Evolutionary conservation across 1,140 invertebrate species (phyloP), one percentile per base, ranked within the genome.

Genomic region (Brachionus rotundiformis): DNA sequence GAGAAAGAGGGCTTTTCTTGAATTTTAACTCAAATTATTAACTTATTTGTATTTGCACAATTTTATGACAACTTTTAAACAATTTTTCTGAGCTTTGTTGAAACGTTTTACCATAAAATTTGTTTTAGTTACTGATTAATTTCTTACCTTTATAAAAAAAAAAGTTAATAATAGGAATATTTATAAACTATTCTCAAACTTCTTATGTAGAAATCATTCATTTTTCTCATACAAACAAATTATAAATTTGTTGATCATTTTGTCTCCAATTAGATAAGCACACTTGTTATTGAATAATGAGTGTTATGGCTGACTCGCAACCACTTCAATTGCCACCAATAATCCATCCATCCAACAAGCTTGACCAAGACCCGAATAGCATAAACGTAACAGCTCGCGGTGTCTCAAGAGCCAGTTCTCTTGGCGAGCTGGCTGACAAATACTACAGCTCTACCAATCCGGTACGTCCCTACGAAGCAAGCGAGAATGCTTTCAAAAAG

Each of bases 41-140:
- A 33, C 25, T 63, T 63, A 16, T 63, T 63, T 63, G 25, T 63
- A 73, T 41, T 44, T 73, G 44, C 39, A 73, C 33, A 73, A 73
- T 25, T 25, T 65, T 65, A 11, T 31, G 31, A 65, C 27, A 65
- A 65, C 3, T 31, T 65, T 31, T 31, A 65, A 65, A 65, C 61
- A 65, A 65, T 5, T 65, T 65, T 65, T 3, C 31, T 31, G 16
- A 65, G 61, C 39, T 44, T 44, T 44, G 16, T 44, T 73, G 10
- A 7, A 73, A n/a, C 16, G 7, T n/a, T 44, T 73, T 73, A 44
- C 25, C 11, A 41, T 44, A 25, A 23, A 71, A 39, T 73, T 73
- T 73, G 68, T 73, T 73, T 44, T 73, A 73, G 68, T 73, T 25
- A 73, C 68, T 73, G 68, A 73, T 73, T 73, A 44, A 44, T 73